Evolutionary conservation across 1,140 invertebrate genomes (phyloP), one percentile per base, ranked within the genome.

Genomic region (Pseudomyrmex flavicornis): DNA sequence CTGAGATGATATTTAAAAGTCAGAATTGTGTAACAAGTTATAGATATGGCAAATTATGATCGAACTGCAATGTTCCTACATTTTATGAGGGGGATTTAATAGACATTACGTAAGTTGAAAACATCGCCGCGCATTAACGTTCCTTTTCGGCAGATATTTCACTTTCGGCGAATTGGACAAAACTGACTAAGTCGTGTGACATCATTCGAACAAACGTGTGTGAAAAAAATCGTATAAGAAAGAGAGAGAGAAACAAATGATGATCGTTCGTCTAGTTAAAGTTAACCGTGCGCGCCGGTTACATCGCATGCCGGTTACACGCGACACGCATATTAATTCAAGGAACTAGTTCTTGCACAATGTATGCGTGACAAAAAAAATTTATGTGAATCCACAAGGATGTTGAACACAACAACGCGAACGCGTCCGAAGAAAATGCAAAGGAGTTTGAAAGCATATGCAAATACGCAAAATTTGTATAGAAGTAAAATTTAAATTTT

Each of bases 301-400:
- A 75, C 22, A 56, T 70, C 70, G 54, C n/a, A 54, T 17, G 44
- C 44, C 68, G 72, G 44, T 75, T 72, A 76, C 35, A 44, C 35
- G 75, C 75, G 52, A 68, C 75, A 68, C 26, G 74, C 52, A 80
- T 80, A 80, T 80, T 80, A 80, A 80, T 80, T 72, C 22, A 58
- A 70, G 66, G 44, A 79, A 80, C 54, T 80, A 72, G 76, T 80
- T 72, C 76, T 82, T 56, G 65, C 46, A 69, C 48, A 48, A 58
- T 79, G 10, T 56, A 59, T 44, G 56, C 62, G 62, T 72, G 66
- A 72, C 52, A 56, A 44, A 26, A 15, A 12, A 66, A 77, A 65
- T 68, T 83, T 46, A 61, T 50, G 8, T 70, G 85, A 62, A 85
- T 89, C 17, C 54, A n/a, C 66, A 17, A 26, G 52, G 54, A 70